phyloP scores from a whole-genome alignment of 2,113 vertebrate species.

The Prunella himalayana region DNA sequence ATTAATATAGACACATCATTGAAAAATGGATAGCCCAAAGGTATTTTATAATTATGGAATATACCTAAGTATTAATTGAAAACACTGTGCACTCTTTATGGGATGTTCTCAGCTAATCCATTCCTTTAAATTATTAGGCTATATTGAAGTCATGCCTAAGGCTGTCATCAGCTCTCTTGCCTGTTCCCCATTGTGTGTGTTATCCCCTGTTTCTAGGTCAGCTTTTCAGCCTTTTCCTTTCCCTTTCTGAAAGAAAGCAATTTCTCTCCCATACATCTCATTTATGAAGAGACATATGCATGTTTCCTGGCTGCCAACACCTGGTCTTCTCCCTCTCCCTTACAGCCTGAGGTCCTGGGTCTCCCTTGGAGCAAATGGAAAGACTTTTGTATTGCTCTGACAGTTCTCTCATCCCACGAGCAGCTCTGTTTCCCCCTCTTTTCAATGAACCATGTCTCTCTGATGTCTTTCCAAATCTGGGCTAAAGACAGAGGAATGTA shows the following conservation, averaged over 20 bases:
- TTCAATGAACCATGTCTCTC: background rate
- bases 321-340: background rate
- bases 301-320: background rate
- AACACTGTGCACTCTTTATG: slow-evolving; percentile 3
- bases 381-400: rapidly evolving
- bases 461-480: background rate
- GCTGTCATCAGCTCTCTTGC: slow-evolving; percentile 18
- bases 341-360: background rate
- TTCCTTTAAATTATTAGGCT: slow-evolving; percentile 52
- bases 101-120: slow-evolving; percentile 7
- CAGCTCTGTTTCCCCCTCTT: background rate
- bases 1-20: slow-evolving; percentile 35
- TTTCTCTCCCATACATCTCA: background rate
- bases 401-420: background rate
- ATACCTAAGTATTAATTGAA: slow-evolving; percentile 29
- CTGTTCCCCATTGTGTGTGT: background rate
- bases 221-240: background rate
- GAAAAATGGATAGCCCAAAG: slow-evolving; percentile 31
- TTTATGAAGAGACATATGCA: background rate
- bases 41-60: background rate
- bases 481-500: background rate
- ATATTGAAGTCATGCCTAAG: slow-evolving; percentile 36
- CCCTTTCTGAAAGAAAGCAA: background rate
- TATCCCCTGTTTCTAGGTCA: slow-evolving; percentile 52
- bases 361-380: background rate